Evolutionary conservation across 2,888 invertebrate species (phyloP), one percentile per base, ranked within the genome.

Genomic region (Sipha maydis): DNA sequence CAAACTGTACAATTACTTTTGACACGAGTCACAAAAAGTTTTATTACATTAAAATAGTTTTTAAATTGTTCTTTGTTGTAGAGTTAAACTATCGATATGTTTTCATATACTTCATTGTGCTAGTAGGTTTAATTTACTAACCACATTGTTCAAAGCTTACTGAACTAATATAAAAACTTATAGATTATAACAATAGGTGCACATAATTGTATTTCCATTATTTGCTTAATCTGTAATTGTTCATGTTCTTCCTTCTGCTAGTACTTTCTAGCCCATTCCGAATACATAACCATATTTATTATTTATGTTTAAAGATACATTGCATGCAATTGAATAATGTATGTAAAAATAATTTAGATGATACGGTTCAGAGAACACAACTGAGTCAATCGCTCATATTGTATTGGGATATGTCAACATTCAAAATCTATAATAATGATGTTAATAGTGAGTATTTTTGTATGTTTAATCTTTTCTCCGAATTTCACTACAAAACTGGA

Each of bases 81-180:
- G 38, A 38, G 75, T 84, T 38, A 61, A 84, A 84, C 21, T n/a
- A 76, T 76, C 83, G 54, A 75, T 84, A 84, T 76, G 61, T 61
- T 61, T 75, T 17, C 21, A 21, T 56, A 38, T 56, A 84, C 83
- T 61, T 75, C 75, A 84, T 84, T 76, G 38, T n/a, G 11, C 21
- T 17, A 28, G 38, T 38, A 28, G 61, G 56, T 84, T 84, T 75
- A 75, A 84, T 84, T 84, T 84, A 76, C 75, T 56, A 76, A 61
- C 56, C 25, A 54, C 34, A 34, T 25, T 1, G 19, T 7, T 19
- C n/a, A 4, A 75, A 75, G 61, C 56, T 38, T 41, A 41, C 21
- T 28, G 56, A 75, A 76, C 56, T 56, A 75, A 75, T 83, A 83
- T 56, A 83, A 75, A 83, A 73, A 83, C 83, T 61, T 84, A 61